Evolutionary conservation across 2,113 vertebrate species (phyloP), one percentile per base, ranked within the genome.

Genomic region (Laticauda laticaudata): DNA sequence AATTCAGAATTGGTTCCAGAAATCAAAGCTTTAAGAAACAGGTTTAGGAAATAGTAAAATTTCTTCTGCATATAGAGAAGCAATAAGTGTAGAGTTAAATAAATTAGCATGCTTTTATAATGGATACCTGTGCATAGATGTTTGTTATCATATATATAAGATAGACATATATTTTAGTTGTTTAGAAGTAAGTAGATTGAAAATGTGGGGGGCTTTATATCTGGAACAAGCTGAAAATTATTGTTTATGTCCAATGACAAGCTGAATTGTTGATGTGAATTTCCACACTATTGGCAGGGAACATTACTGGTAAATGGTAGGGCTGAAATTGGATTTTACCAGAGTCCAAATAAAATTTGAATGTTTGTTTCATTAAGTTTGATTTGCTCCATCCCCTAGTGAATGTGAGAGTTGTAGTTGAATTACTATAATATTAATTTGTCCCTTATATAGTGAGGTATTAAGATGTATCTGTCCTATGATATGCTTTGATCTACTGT

Each of bases 371-470:
- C 92, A 90, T 90, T 93, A 93, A 90, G 88, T 87, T 90, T 93
- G 92, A 93, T 93, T 90, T 93, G 90, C 86, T 93, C 88, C 39
- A 34, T 86, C 81, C 88, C 45, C 56, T 86, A 86, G 92, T 54
- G 90, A 90, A 93, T 81, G 92, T 89, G 88, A 90, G 86, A 87
- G 89, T 93, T 93, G 90, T 93, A 90, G 88, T 90, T 93, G 89
- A 90, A 93, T 90, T 87, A n/a, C 81, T 93, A 54, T 93, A 90
- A 93, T 90, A 93, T 93, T 90, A 90, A 90, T 93, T 87, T 90
- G 23, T 64, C 48, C 23, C 56, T 64, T 69, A 87, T 90, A 93
- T 64, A 29, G 39, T 29, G 53, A 86, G 59, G 51, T 86, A 51
- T 64, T 90, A 26, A 57, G 23, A 86, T 48, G n/a, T 90, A 56